Conservation (phyloP, 2,113 vertebrate species). For the Vulpes ferrilata region DNA sequence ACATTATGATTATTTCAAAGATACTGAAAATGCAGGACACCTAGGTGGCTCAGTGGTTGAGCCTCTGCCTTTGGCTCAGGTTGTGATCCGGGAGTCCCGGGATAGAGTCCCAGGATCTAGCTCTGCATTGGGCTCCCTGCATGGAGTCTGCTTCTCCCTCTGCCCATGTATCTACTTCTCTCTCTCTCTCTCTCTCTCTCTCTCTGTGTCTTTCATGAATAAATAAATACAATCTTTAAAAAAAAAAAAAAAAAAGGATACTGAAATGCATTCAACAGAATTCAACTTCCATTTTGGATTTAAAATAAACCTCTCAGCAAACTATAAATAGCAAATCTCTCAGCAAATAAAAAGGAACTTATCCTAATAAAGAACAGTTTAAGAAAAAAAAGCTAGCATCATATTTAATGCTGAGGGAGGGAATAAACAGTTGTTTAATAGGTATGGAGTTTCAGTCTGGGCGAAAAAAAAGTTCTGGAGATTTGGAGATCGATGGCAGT, state of each 20-base stretch:
- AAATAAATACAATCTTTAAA: too few relatives aligned
- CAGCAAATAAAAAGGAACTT: not conserved
- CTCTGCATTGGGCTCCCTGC: too few relatives aligned
- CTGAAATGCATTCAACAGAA: not conserved
- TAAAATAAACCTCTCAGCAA: not conserved
- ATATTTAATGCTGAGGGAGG: not conserved
- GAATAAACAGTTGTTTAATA: not conserved
- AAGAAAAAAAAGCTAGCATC: not conserved
- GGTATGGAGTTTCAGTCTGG: not conserved
- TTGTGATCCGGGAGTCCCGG: too few relatives aligned
- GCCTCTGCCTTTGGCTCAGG: too few relatives aligned
- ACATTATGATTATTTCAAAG: not conserved
- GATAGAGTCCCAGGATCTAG: too few relatives aligned
- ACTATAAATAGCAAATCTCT: not conserved
- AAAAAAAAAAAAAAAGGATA: constrained; percentile 36
- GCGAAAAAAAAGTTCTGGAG: not conserved
- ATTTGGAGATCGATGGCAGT: not conserved
- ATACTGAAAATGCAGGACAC: not conserved
- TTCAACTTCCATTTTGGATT: not conserved
- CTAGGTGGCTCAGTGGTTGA: too few relatives aligned
- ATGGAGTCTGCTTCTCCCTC: too few relatives aligned
- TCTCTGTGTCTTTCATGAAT: too few relatives aligned
- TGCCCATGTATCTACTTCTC: too few relatives aligned
- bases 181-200: too few relatives aligned
- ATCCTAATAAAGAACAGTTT: not conserved